A percentile compares a stretch with the other conserved stretches of the same genome.
These are phyloP conservation scores for Virgularia gustaviana DNA, from an alignment of 92 coral and sea anemone species.

Conservation along the genomic window DNA sequence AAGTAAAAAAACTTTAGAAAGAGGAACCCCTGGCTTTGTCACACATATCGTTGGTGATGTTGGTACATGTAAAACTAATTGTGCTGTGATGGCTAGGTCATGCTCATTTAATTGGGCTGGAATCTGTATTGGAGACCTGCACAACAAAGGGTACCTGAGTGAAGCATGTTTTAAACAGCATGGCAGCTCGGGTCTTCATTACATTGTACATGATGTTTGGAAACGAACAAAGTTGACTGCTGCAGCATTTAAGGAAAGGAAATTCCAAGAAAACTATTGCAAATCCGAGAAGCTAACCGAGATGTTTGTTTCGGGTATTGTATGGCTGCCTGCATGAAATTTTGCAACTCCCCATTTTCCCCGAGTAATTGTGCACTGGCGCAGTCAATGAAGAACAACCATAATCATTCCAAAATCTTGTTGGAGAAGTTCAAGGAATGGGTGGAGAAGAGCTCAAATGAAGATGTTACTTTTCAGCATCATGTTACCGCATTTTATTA, in stretches of 20 bases:
- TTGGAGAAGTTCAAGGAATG: slow-evolving; percentile 15
- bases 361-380: slow-evolving; percentile 25
- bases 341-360: slow-evolving; percentile 9
- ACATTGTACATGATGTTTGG: slow-evolving; percentile 19
- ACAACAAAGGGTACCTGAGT: slow-evolving; percentile 20
- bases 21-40: slow-evolving; percentile 22
- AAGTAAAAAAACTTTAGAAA: background rate
- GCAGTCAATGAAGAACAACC: slow-evolving; percentile 9
- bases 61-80: slow-evolving; percentile 36
- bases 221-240: slow-evolving; percentile 25
- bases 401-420: slow-evolving; percentile 20
- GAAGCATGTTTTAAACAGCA: slow-evolving; percentile 28
- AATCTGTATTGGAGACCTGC: slow-evolving; percentile 23
- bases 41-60: slow-evolving; percentile 43
- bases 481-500: slow-evolving; percentile 16
- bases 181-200: slow-evolving; percentile 18
- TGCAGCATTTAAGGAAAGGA: slow-evolving; percentile 20
- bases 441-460: slow-evolving; percentile 3
- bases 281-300: slow-evolving; percentile 23
- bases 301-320: slow-evolving; percentile 37
- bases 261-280: slow-evolving; percentile 18
- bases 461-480: slow-evolving; percentile 22
- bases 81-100: slow-evolving; percentile 38
- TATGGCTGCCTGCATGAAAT: slow-evolving; percentile 28
- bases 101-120: slow-evolving; percentile 23